Evolutionary conservation across 2,113 vertebrate genomes (phyloP), one percentile per base, ranked within the genome.

Genomic region (Actenoides lindsayi): DNA sequence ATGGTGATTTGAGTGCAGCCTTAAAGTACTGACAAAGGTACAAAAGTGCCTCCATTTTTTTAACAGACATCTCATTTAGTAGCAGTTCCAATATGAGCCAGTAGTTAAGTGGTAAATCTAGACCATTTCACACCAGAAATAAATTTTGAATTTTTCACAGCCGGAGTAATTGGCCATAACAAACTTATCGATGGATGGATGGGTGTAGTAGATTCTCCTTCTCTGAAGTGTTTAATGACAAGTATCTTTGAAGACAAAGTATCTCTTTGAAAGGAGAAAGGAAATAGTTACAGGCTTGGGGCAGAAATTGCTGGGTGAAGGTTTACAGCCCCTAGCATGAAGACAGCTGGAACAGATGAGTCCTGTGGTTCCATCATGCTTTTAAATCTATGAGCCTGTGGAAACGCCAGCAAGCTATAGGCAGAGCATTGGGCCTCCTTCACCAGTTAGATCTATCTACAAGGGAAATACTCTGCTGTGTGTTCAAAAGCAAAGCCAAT

Each of bases 241-340:
- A 42, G 42, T 42, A 42, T 42, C 15, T 42, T 42, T 91, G 51
- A 76, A 83, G 67, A 74, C 23, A 16, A 57, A 62, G 7, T 37
- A 35, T 73, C 41, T 85, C 51, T 83, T 87, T 69, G 41, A 67
- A 93, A 85, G 71, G 88, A 87, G 44, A 18, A 89, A 91, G 20
- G 31, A 63, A 85, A 25, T 73, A 65, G 37, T 73, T 89, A 41
- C 1, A 3, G 8, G 5, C 31, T 79, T 44, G 9, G 76, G n/a
- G n/a, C 33, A 77, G 54, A 80, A 88, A 50, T 70, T 62, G 10
- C 30, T 53, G 27, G 41, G 16, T 77, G 41, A 73, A 51, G 24
- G 70, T 87, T 79, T 76, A 75, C 23, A 48, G 39, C 27, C 37
- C 24, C 19, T 20, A 9, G 73, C 67, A 18, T 11, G 30, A 64